These are phyloP conservation scores for Arrhamphus sclerolepis DNA, from an alignment of 2,797 vertebrate species.

Conservation along the genomic window DNA sequence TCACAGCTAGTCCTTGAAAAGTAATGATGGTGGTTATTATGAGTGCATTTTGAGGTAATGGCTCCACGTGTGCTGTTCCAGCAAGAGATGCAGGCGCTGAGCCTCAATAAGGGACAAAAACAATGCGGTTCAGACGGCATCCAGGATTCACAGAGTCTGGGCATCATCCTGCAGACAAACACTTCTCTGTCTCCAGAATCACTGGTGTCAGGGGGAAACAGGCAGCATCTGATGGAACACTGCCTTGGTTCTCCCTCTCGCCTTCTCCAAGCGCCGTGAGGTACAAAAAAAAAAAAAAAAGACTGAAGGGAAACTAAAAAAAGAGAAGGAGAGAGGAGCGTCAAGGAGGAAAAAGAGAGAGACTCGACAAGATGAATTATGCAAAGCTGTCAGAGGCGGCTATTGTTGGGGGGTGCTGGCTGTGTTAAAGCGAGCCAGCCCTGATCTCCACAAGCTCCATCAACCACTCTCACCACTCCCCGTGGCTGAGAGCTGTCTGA, in stretches of 20 bases:
- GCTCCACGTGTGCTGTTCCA: conserved; percentile 40
- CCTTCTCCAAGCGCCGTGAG: conserved; percentile 57
- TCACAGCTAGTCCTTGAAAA: no score
- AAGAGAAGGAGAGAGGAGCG: conserved; percentile 57
- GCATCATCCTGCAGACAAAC: conserved; percentile 75
- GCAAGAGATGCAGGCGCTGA: conserved; percentile 44
- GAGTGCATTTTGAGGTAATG: no score
- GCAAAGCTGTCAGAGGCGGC: conserved; percentile 89
- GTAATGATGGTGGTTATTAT: no score
- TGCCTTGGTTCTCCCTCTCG: conserved; percentile 67
- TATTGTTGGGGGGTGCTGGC: conserved; percentile 83
- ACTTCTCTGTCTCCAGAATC: conserved; percentile 77
- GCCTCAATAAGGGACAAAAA: conserved; percentile 56
- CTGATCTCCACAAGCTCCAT: conserved; percentile 74
- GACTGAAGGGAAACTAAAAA: conserved; percentile 65
- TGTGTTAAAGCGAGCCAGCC: conserved; percentile 75
- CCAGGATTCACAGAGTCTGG: conserved; percentile 68
- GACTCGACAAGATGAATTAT: conserved; percentile 89
- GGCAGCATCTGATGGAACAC: conserved; percentile 76
- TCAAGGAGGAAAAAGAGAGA: conserved; percentile 66
- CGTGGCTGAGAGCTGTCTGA: conserved; percentile 66
- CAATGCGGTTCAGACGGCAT: conserved; percentile 73
- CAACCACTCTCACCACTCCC: conserved; percentile 66
- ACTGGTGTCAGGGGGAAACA: conserved; percentile 73
- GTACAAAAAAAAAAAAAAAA: conserved; percentile 42